Percentiles rank a stretch among this genome's conserved stretches.
phyloP scores from a whole-genome alignment of 2,888 invertebrate species.

The Zygaena filipendulae region DNA sequence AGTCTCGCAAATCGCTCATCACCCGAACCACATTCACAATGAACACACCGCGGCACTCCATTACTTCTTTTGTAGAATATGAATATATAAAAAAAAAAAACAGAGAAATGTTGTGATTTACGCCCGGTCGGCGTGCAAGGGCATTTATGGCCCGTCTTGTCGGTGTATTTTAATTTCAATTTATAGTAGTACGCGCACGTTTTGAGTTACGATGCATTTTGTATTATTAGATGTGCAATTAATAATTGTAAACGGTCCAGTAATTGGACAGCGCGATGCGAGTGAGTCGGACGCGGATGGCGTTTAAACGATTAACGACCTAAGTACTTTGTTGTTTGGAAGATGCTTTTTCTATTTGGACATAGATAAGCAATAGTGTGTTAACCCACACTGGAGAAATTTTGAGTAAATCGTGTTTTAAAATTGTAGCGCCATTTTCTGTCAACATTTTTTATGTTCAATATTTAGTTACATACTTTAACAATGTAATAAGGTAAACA shows the following conservation, averaged over 20 bases:
- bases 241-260: constrained; percentile 33
- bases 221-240: constrained; percentile 42
- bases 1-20: constrained; percentile 12
- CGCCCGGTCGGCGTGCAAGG: constrained; percentile 42
- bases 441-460: no score
- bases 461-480: no score
- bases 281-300: constrained; percentile 4
- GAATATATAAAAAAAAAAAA: no score
- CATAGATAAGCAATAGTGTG: no score
- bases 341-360: no score
- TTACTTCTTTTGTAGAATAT: constrained; percentile 53
- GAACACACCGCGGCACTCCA: constrained; percentile 34
- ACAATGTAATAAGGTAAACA: no score
- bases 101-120: constrained; percentile 59
- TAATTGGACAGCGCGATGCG: constrained; percentile 24
- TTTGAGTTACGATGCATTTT: constrained; percentile 25
- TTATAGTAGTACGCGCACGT: constrained; percentile 48
- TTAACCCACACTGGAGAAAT: no score
- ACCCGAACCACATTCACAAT: constrained; percentile 32
- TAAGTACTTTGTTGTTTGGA: no score
- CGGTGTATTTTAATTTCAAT: constrained; percentile 63
- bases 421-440: no score
- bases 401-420: no score
- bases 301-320: no score
- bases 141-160: constrained; percentile 33